phyloP scores from a whole-genome alignment of 2,797 vertebrate species.

The Pelobates cultripes region DNA sequence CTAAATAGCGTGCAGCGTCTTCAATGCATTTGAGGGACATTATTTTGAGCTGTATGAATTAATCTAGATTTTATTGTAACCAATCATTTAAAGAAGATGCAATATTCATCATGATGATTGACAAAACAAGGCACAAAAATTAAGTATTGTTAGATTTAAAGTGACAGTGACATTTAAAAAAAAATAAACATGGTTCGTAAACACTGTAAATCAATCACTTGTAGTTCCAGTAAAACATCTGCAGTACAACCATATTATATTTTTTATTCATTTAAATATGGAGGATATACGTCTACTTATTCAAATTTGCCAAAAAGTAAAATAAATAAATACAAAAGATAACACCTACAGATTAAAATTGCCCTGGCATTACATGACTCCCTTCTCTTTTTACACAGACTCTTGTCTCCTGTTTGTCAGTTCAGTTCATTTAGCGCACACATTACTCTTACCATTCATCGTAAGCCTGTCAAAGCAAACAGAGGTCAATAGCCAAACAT shows the following conservation, averaged over 20 bases:
- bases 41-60: neutral
- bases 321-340: too few relatives aligned
- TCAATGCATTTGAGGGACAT: neutral
- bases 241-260: too few relatives aligned
- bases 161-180: too few relatives aligned
- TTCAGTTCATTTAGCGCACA: neutral
- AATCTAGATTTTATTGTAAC: neutral
- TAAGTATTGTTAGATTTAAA: too few relatives aligned
- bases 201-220: too few relatives aligned
- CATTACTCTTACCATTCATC: neutral
- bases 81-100: neutral
- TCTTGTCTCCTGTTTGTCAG: neutral
- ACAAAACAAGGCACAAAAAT: neutral
- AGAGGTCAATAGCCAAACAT: neutral
- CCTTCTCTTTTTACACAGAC: neutral
- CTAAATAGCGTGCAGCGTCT: too few relatives aligned
- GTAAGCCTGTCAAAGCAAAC: neutral
- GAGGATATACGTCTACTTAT: too few relatives aligned
- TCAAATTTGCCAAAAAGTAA: too few relatives aligned
- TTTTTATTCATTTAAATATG: too few relatives aligned
- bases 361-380: neutral
- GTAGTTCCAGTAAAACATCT: too few relatives aligned
- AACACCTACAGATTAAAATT: neutral
- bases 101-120: neutral
- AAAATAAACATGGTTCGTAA: too few relatives aligned